These are phyloP conservation scores for Drymodes brunneopygia DNA, from an alignment of 2,113 vertebrate species.

Conservation along the genomic window DNA sequence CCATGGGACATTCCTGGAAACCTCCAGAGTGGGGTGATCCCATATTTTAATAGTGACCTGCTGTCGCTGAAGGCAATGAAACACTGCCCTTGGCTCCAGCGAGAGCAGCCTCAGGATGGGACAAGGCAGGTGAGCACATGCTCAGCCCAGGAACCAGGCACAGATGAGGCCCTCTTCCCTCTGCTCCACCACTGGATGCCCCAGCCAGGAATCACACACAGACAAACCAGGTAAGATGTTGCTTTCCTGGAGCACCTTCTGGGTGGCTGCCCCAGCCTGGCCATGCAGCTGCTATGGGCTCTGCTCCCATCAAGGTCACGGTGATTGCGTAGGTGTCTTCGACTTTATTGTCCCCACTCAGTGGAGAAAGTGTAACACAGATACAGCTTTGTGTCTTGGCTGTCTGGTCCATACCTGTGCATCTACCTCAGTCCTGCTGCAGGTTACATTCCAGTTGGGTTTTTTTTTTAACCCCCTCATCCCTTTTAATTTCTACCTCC, in stretches of 20 bases:
- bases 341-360: conserved; percentile 13
- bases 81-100: neutral
- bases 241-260: neutral
- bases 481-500: neutral
- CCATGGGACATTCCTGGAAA: neutral
- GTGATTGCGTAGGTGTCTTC: neutral
- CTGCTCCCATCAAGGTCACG: neutral
- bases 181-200: neutral
- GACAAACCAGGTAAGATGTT: neutral
- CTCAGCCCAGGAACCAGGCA: neutral
- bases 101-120: neutral
- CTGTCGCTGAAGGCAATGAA: neutral
- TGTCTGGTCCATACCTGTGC: neutral
- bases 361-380: conserved; percentile 21
- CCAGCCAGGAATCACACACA: neutral
- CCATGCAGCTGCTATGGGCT: rapidly evolving
- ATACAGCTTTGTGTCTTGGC: neutral
- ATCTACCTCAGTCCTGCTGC: neutral
- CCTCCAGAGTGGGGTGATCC: neutral
- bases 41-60: neutral
- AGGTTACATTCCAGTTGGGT: neutral
- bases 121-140: neutral
- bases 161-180: neutral
- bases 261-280: neutral
- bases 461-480: neutral